Base-by-base conservation (phyloP, 2,113 vertebrate species). In the Pao palembangensis region DNA sequence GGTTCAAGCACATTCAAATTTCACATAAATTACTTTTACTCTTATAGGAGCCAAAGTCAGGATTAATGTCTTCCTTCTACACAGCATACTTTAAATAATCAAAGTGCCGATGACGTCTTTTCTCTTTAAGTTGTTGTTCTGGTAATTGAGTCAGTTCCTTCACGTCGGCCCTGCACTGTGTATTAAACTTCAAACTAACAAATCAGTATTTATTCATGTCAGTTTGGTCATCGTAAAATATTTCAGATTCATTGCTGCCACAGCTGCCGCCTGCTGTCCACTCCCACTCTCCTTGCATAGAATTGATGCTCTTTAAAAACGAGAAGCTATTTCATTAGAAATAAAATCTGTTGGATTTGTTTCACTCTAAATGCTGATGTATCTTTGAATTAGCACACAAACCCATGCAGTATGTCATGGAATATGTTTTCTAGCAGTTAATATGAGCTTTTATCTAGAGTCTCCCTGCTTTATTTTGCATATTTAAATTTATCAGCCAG, bases 201-300 rank as follows among this genome's bases (percentile, higher is more conserved):
- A 71, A 71, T 79, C 66, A 56, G 52, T 55, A 34, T 78, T 79
- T 79, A 78, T 56, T 61, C 48, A 71, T 63, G 75, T 74, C 80
- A 63, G 48, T 71, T 53, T 57, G 54, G 61, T 61, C 48, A 52
- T 67, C 49, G 64, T 64, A n/a, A 38, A 34, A 58, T 64, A 64
- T 72, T 55, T 53, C 28, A 69, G 21, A 69, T 75, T 61, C 59
- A 53, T 66, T 23, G 23, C 53, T 14, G n/a, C 44, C 2, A 11
- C 58, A 6, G 0, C 46, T 57, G 56, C 62, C 31, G 6, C 58
- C 74, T 73, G 44, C 44, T 8, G 57, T 73, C 60, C 48, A 25
- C 66, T 44, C 13, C 46, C 71, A 46, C 56, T 64, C 44, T 44
- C 42, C 60, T 28, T 48, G 55, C 54, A 58, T 34, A 58, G 51